Evolutionary conservation across 2,797 vertebrate species (phyloP).

Genomic region (Hypotaenidia okinawae): DNA sequence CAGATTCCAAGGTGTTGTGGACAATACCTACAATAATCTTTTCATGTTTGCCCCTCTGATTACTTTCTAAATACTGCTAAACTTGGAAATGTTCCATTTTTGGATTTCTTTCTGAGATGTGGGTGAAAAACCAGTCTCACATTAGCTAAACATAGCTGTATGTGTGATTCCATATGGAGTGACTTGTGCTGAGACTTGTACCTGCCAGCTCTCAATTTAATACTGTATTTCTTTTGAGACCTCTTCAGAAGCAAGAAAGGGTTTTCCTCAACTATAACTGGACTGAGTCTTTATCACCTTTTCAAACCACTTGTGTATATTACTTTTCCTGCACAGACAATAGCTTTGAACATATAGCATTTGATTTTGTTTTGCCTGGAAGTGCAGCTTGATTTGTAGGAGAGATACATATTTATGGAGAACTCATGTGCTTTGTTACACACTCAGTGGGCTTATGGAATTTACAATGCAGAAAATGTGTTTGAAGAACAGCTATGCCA

Average conservation of each 20-base stretch:
- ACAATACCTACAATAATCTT: not conserved
- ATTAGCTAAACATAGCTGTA: not conserved
- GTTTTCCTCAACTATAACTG: not conserved
- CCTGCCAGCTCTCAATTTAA: not conserved
- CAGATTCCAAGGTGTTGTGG: not conserved
- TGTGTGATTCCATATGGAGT: not conserved
- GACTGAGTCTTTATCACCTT: not conserved
- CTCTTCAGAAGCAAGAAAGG: not conserved
- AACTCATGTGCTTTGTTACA: not conserved
- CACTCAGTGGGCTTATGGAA: not conserved
- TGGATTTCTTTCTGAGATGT: not conserved
- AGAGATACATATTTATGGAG: not conserved
- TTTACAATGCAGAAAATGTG: not conserved
- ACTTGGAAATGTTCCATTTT: not conserved
- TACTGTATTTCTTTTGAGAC: not conserved
- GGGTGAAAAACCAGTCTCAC: not conserved
- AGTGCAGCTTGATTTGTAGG: not conserved
- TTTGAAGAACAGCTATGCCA: not conserved
- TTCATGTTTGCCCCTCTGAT: not conserved
- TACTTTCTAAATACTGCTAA: not conserved
- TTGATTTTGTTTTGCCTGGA: not conserved
- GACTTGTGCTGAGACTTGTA: not conserved
- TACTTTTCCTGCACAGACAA: not conserved
- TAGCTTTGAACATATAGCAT: accelerated
- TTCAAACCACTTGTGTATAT: not conserved